Evolutionary conservation across 2,888 invertebrate species (phyloP), one percentile per base, ranked within the genome.

Genomic region (Drosophila emarginata): DNA sequence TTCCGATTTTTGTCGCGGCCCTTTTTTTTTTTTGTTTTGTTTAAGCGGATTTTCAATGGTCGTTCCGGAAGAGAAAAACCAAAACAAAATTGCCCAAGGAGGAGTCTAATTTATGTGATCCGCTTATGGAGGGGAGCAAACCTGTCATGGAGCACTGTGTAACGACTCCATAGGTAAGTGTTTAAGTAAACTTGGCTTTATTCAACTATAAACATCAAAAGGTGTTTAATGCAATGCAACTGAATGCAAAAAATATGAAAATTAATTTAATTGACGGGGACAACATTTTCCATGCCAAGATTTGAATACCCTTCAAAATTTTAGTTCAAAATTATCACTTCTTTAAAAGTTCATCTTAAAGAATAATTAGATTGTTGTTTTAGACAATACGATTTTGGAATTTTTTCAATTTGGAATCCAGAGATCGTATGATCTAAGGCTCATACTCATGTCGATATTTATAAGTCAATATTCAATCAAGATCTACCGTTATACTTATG

Each of bases 31-130:
- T 36, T 36, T n/a, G n/a, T 57, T 68, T 39, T 72, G 32, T 78
- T 83, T 88, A 88, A 88, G 88, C 89, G 89, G 88, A 86, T 88
- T 89, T 86, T 74, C 67, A 72, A 53, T 51, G 18, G 82, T 40
- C 59, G 71, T 72, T 77, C 63, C 68, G 58, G 36, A 64, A 78
- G 66, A 66, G 65, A 54, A 67, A 58, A 64, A 40, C 12, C 37
- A 64, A 78, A 67, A 64, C 63, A 54, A 67, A 58, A 64, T 74
- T 70, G 86, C 72, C 86, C 75, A 87, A 82, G 81, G 77, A 81
- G 51, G 56, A 61, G 28, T 52, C 74, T 85, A 75, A 89, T 88
- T 88, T 88, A 88, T 89, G 87, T 87, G 82, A 88, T 75, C 89
- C 77, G 85, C 89, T 88, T 88, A 79, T 79, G 74, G 37, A 67